Evolutionary conservation across 1,140 invertebrate genomes (phyloP), one percentile per base, ranked within the genome.

Genomic region (Ceratitis capitata): DNA sequence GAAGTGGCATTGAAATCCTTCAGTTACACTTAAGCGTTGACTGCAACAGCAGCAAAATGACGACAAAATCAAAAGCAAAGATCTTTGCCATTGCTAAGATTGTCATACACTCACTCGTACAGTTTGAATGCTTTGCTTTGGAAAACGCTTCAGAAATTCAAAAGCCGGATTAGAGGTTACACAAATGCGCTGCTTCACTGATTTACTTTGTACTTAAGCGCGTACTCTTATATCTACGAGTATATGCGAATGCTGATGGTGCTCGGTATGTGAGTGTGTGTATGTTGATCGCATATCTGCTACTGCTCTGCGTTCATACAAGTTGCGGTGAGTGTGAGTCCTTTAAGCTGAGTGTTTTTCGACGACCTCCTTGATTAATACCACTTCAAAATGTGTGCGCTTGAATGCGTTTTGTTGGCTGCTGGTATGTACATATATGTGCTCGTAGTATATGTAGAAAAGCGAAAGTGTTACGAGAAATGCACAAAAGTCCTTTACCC

Each of bases 151-250:
- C 9, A 78, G 69, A 35, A 53, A 51, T 83, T 83, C 47, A 51
- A 83, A 83, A 83, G 82, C 82, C 82, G 82, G 82, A 83, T 83
- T 83, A 83, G 53, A 83, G 82, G 82, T 83, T 83, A 78, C 69
- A 78, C 82, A 83, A 83, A 83, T 83, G 82, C 49, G 82, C 82
- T 83, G 82, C 39, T 78, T 78, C 69, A 78, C 39, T 78, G 69
- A 78, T 45, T 78, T 78, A 45, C 69, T 78, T 45, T 78, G 69
- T 78, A 78, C 69, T 78, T 45, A 78, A 78, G 39, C 69, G 69
- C 39, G 39, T 39, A n/a, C 32, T 45, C 69, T n/a, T n/a, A n/a
- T n/a, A n/a, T n/a, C n/a, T n/a, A n/a, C n/a, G n/a, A n/a, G n/a
- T n/a, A 47, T 23, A 16, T 74, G 6, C 35, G 45, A 47, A 7